Evolutionary conservation across 2,113 vertebrate genomes (phyloP), one percentile per base, ranked within the genome.

Genomic region (Neodon shergylaensis): DNA sequence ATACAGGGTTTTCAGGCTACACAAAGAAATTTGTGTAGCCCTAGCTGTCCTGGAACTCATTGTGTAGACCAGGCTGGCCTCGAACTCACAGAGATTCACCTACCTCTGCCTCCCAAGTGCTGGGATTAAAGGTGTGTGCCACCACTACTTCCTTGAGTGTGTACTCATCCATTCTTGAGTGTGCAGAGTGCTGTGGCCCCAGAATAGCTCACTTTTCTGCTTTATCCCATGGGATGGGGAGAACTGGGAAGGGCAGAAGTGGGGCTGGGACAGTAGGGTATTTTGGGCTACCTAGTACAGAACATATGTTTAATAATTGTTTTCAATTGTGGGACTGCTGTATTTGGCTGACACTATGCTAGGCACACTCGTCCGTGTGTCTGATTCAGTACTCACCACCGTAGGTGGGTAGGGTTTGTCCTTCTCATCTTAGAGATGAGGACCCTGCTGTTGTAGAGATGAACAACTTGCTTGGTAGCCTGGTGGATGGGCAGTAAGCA

Each of bases 171-270:
- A 73, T 44, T 92, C 77, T 90, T 73, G n/a, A 73, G 73, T 84
- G 7, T 39, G 31, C 33, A 33, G 87, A 19, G 39, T 0, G 0
- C 49, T 13, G 39, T 13, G 16, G 58, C 1, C 17, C 19, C 7
- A n/a, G 28, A 44, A 3, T 1, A 12, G 74, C 74, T 72, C 54
- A 47, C 31, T 95, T 36, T 76, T 68, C 28, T 68, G n/a, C 49
- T 26, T 77, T 19, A 73, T 31, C 54, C 81, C 39, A 3, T 47
- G 36, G 36, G 17, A 5, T 17, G 21, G 78, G 36, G 66, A 68
- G 24, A 6, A 33, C 42, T 33, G 22, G 24, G 12, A 4, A 63
- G 6, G n/a, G 24, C 5, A 63, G 73, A 82, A 17, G 26, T 19
- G 11, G 49, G 21, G 47, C n/a, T 26, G 0, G 19, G 31, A 24